A percentile compares a stretch with the other conserved stretches of the same genome.
These are phyloP conservation scores for Lasiurus borealis DNA, from an alignment of 2,113 vertebrate genomes.

Conservation along the genomic window DNA sequence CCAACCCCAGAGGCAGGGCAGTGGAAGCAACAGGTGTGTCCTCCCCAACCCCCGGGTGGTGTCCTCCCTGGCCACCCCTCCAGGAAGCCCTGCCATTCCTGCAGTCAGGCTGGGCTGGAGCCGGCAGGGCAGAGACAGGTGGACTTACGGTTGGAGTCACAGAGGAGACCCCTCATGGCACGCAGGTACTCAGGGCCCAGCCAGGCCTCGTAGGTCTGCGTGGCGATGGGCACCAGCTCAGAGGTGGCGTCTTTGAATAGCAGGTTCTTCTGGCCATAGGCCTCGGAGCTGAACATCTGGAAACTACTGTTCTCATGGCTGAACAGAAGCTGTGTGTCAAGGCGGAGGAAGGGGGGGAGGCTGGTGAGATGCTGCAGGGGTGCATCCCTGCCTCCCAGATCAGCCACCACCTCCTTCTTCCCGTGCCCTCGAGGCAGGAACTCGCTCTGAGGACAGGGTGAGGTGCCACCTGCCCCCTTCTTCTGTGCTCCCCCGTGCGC, in stretches of 20 bases:
- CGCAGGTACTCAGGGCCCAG: slow-evolving; percentile 90
- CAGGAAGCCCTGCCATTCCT: neutral
- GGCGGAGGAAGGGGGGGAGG: neutral
- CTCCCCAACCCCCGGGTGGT: neutral
- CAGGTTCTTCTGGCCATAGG: slow-evolving; percentile 86
- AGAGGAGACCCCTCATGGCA: slow-evolving; percentile 91
- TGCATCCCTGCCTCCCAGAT: rapidly evolving
- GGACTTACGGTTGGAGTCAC: slow-evolving; percentile 88
- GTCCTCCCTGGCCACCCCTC: neutral
- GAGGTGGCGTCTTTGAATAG: slow-evolving; percentile 92
- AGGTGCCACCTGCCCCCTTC: neutral
- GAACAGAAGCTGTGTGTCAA: slow-evolving; percentile 84
- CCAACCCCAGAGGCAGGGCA: neutral
- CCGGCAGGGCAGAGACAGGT: neutral
- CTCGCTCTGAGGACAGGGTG: neutral
- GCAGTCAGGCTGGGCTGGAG: neutral
- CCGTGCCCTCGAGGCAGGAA: neutral
- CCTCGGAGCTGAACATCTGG: slow-evolving; percentile 91
- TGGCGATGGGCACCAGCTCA: slow-evolving; percentile 84
- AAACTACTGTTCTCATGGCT: slow-evolving; percentile 87
- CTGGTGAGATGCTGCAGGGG: neutral
- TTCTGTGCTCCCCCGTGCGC: neutral
- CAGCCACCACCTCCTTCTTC: neutral
- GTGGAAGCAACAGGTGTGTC: neutral
- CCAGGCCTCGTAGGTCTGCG: slow-evolving; percentile 91